phyloP scores from a whole-genome alignment of 2,888 invertebrate species.

The Allophyes oxyacanthae region DNA sequence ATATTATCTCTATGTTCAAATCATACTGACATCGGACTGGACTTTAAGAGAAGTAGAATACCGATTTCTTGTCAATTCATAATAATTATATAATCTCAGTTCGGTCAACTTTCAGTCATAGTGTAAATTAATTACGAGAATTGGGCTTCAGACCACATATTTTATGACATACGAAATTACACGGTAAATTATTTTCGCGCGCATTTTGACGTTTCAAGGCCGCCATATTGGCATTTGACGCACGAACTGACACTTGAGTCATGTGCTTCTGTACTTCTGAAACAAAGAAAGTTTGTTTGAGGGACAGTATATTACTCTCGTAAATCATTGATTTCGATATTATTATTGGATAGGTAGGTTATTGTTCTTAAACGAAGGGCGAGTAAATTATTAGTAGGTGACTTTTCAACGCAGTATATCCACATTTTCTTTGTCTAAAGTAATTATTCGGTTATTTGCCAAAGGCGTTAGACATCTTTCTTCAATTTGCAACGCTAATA shows the following conservation, averaged over 20 bases:
- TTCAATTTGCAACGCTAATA: too few relatives aligned
- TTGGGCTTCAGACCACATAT: too few relatives aligned
- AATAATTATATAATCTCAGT: too few relatives aligned
- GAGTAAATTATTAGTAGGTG: slow-evolving; percentile 1
- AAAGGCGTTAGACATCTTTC: too few relatives aligned
- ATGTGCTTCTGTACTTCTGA: slow-evolving; percentile 53
- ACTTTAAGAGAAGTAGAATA: too few relatives aligned
- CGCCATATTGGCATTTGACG: slow-evolving; percentile 71
- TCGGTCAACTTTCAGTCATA: too few relatives aligned
- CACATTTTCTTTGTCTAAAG: background rate
- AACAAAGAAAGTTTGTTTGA: slow-evolving; percentile 52
- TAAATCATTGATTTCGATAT: slow-evolving; percentile 7
- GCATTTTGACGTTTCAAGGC: slow-evolving; percentile 71
- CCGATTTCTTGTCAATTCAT: too few relatives aligned
- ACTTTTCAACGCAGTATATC: slow-evolving; percentile 1
- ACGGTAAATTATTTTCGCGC: slow-evolving; percentile 57
- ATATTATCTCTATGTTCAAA: too few relatives aligned
- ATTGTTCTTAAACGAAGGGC: slow-evolving; percentile 13
- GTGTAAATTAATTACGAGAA: too few relatives aligned
- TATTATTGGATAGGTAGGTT: slow-evolving; percentile 32
- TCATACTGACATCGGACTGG: too few relatives aligned
- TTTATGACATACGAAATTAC: too few relatives aligned
- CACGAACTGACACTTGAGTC: slow-evolving; percentile 52
- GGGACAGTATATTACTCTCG: slow-evolving; percentile 13
- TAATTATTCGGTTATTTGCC: too few relatives aligned